Conservation (phyloP, 37 sponge, comb jelly and placozoan species). For the Agelas oroides region DNA sequence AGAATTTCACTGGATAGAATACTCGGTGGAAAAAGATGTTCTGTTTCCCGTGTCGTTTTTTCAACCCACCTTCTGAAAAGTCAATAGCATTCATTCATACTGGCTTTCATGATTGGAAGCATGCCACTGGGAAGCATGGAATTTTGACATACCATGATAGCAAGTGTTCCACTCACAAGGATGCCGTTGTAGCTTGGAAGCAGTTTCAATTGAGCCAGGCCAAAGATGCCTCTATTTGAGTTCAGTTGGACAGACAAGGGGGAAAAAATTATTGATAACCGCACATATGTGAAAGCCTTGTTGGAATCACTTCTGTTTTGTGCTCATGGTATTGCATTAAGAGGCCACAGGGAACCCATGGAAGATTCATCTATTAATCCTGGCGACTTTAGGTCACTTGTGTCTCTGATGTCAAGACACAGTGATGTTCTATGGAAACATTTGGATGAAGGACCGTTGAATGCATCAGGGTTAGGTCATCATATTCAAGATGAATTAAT, state of each 20-base stretch:
- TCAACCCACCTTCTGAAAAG: too few species aligned
- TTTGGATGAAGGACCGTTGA: not conserved
- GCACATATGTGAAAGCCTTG: slow-evolving; percentile 11
- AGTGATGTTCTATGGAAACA: slow-evolving; percentile 1
- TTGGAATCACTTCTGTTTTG: slow-evolving; percentile 6
- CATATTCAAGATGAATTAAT: slow-evolving; percentile 17
- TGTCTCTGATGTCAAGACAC: not conserved
- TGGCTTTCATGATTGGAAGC: too few species aligned
- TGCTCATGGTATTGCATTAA: slow-evolving; percentile 1
- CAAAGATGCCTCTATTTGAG: not conserved
- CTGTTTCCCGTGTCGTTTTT: too few species aligned
- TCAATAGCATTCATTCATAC: too few species aligned
- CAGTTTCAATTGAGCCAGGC: not conserved
- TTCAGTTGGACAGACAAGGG: slow-evolving; percentile 3
- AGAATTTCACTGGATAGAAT: too few species aligned
- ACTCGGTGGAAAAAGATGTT: too few species aligned
- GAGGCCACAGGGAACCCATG: slow-evolving; percentile 11
- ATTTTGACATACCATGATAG: too few species aligned
- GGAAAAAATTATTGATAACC: slow-evolving; percentile 10
- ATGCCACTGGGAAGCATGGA: too few species aligned
- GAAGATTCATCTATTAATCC: slow-evolving; percentile 3
- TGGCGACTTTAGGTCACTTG: slow-evolving; percentile 14
- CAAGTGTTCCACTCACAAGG: too few species aligned
- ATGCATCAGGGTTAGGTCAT: slow-evolving; percentile 26
- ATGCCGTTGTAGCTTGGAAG: too few species aligned